Base-by-base conservation (phyloP, 2,888 invertebrate genomes). In the Syritta pipiens region DNA sequence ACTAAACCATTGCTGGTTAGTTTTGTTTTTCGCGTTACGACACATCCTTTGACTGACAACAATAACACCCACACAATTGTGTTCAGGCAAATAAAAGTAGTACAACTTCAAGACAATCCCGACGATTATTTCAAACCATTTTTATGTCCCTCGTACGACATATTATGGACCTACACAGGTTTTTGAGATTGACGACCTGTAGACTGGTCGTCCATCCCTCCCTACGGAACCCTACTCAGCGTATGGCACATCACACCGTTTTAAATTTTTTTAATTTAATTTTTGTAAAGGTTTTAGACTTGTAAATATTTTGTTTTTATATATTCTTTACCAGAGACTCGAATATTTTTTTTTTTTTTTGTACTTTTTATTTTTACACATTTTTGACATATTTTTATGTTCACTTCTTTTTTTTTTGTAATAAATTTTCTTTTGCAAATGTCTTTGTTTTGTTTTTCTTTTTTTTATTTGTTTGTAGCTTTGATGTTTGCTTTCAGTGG, bases 261-360 rank as follows among this genome's bases (percentile, higher is more conserved):
- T 55, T 37, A 17, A 14, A 37, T 37, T 7, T 14, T 35, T n/a
- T n/a, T n/a, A n/a, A n/a, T n/a, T n/a, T 14, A 10, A 9, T 44
- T 42, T 40, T 7, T 51, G n/a, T 40, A n/a, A n/a, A n/a, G n/a
- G n/a, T 48, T 17, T 26, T 17, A 10, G n/a, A n/a, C 20, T 37
- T 28, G 9, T 7, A 17, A 17, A 17, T 37, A 28, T 28, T 65
- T 22, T 30, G 63, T 14, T 67, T 65, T 49, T 82, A 63, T 63
- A 57, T 72, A 81, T 71, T 46, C 35, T 63, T 65, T 74, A 51
- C 51, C 71, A 35, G 69, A 53, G 49, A 57, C 44, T 72, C 63
- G 65, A 40, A 81, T 79, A 75, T 63, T 51, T 71, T 79, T 74
- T 53, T 19, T 10, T 24, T 26, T 42, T 62, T 62, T 77, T 62